Percentiles rank a stretch among this genome's conserved stretches.
Evolutionary conservation across 2,888 invertebrate genomes (phyloP).

Genomic region (Colostygia pectinataria): DNA sequence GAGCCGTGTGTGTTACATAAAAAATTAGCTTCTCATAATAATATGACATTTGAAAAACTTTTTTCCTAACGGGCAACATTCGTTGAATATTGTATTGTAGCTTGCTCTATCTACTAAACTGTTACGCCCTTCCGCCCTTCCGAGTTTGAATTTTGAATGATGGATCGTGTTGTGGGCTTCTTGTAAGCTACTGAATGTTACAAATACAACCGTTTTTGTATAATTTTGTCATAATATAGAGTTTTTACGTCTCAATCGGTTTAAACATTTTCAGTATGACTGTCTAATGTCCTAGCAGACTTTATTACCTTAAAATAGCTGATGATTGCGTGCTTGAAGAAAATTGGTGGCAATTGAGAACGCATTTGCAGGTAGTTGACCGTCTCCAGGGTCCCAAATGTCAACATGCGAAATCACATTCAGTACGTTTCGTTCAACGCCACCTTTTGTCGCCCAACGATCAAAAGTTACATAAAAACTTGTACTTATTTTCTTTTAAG

Average conservation of each 20-base stretch:
- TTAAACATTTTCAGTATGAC: background rate
- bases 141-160: conserved; percentile 16
- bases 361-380: conserved; percentile 13
- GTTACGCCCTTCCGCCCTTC: conserved; percentile 15
- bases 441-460: conserved; percentile 24
- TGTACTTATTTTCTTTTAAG: conserved; percentile 31
- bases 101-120: conserved; percentile 18
- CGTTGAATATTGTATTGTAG: conserved; percentile 4
- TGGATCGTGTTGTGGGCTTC: conserved; percentile 14
- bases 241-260: background rate
- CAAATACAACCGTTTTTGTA: conserved; percentile 14
- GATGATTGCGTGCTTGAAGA: conserved; percentile 6
- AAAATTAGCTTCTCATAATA: no score
- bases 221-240: conserved; percentile 2
- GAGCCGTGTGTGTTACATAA: no score
- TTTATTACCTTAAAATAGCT: background rate
- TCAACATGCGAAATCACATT: conserved; percentile 25
- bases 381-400: conserved; percentile 13
- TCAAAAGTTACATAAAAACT: conserved; percentile 28
- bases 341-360: conserved; percentile 12
- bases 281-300: background rate
- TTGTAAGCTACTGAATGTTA: conserved; percentile 18
- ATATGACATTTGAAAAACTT: no score
- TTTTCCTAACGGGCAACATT: background rate
- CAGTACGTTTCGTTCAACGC: conserved; percentile 17